A percentile compares a stretch with the other conserved stretches of the same genome.
Conservation (phyloP, 2,888 invertebrate genomes). For the Tanypteryx hageni region DNA sequence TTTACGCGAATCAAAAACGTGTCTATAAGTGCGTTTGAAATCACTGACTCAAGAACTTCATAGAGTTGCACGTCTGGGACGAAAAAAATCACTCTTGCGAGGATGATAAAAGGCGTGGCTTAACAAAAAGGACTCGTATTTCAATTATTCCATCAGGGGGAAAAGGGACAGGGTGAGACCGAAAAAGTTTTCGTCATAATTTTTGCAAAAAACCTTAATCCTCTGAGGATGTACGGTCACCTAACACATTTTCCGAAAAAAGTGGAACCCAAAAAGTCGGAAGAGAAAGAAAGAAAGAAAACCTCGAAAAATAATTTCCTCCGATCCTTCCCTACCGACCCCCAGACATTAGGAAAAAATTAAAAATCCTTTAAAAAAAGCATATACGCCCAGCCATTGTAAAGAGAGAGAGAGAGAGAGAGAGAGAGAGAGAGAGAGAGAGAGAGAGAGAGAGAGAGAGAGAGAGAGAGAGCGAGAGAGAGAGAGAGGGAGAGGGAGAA, state of each 20-base stretch:
- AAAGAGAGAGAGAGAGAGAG: background rate
- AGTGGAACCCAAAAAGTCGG: constrained; percentile 10
- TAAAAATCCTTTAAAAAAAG: too few species aligned
- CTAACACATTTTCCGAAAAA: constrained; percentile 55
- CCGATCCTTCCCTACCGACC: background rate
- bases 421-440: too few species aligned
- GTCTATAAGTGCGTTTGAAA: background rate
- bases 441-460: background rate
- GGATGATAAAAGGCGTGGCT: constrained; percentile 1
- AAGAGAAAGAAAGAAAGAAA: background rate
- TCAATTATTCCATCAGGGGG: constrained; percentile 60
- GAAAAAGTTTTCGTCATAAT: constrained; percentile 60
- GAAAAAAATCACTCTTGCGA: background rate
- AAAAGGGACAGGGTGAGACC: constrained; percentile 38
- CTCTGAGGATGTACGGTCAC: constrained; percentile 60
- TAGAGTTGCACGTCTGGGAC: background rate
- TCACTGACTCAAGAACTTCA: background rate
- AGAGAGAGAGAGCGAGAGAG: background rate
- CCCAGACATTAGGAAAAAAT: background rate
- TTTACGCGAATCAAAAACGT: background rate
- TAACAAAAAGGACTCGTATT: constrained; percentile 46
- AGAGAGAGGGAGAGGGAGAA: background rate
- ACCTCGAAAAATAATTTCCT: constrained; percentile 7
- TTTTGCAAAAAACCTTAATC: constrained; percentile 52
- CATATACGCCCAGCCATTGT: background rate